Evolutionary conservation across 2,888 invertebrate genomes (phyloP), one percentile per base, ranked within the genome.

Genomic region (Saturnia pavonia): DNA sequence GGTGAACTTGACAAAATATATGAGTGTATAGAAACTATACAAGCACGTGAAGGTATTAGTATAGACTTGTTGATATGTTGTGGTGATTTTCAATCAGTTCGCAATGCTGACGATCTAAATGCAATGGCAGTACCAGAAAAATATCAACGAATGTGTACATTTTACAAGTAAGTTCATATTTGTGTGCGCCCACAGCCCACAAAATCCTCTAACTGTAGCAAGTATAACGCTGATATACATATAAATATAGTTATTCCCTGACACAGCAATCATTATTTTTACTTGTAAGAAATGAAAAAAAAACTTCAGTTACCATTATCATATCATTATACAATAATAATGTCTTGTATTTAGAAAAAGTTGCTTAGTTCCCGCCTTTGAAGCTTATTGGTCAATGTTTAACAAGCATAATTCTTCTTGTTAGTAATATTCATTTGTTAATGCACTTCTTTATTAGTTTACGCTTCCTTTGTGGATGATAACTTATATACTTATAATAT

Each of bases 1-100:
- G 99, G 99, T 2, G 99, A 99, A 88, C 94, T 99, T 74, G 99
- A 99, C 82, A 97, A 96, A 84, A 99, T 99, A 78, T 99, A 99
- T 87, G 96, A 97, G 73, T 96, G 97, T 1, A 95, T 99, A 70
- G 92, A 95, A 78, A 94, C 95, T 74, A 92, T 98, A 73, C 97
- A 99, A 91, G 94, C 95, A 76, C 93, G 95, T 78, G 95, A 97
- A 79, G 94, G 95, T 27, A 95, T 97, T 70, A 97, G 97, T 90
- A 95, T 99, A 67, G 99, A 99, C 91, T 94, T 99, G 71, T 91
- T 99, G 48, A 96, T 99, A 73, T 99, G 99, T 83, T 99, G 99
- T 89, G 99, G 99, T 0, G 99, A 99, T 91, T 99, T 99, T 89
- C 99, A 99, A 94, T 95, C 99, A 0, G 97, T 98, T 0, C 95